Evolutionary conservation across 2,888 invertebrate species (phyloP).

Genomic region (Agriopis marginaria): DNA sequence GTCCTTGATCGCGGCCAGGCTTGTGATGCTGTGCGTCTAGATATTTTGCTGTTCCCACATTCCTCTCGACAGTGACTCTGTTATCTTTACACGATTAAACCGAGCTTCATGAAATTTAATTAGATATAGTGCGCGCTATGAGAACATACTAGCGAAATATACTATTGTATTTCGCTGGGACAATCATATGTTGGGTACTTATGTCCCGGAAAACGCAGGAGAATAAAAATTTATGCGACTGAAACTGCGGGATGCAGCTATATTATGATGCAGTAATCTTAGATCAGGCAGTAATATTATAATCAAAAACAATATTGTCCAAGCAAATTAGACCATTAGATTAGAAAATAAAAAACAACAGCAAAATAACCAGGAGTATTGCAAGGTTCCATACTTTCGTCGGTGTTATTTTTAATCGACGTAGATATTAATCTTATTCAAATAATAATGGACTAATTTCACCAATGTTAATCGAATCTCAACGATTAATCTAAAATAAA

Average conservation of each 20-base stretch:
- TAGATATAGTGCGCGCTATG: no score
- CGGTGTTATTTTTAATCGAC: constrained; percentile 17
- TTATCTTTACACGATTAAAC: not conserved
- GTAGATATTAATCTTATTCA: constrained; percentile 20
- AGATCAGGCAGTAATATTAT: no score
- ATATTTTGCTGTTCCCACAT: constrained; percentile 1
- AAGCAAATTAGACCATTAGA: not conserved
- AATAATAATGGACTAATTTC: constrained; percentile 35
- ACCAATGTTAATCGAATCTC: constrained; percentile 36
- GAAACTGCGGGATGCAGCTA: no score
- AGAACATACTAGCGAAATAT: no score
- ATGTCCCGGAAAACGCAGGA: no score
- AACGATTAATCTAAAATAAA: constrained; percentile 39
- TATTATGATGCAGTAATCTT: no score
- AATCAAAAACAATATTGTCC: not conserved
- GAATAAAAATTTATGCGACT: no score
- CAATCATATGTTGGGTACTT: no score
- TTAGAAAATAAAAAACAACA: not conserved
- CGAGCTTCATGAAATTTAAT: no score
- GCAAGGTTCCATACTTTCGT: constrained; percentile 27
- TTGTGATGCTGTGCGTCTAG: constrained; percentile 11
- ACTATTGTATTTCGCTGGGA: no score
- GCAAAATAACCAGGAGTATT: constrained; percentile 7
- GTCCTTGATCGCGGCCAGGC: constrained; percentile 38
- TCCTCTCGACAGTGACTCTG: not conserved